These are phyloP conservation scores for Strix aluco DNA, from an alignment of 2,113 vertebrate genomes.

Conservation along the genomic window DNA sequence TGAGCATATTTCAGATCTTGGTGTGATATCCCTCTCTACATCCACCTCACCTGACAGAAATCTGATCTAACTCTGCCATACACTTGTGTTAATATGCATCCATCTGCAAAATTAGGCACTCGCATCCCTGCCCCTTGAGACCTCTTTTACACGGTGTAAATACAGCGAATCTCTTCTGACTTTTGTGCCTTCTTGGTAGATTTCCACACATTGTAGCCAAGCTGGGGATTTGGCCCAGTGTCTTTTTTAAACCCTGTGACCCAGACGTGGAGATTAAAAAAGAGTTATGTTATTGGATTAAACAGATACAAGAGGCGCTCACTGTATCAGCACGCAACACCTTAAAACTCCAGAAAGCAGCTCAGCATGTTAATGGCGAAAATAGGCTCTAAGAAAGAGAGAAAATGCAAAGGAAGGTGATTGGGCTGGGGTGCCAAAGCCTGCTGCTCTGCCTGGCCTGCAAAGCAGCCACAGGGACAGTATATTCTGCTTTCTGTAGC, in stretches of 20 bases:
- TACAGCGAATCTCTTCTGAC: background rate
- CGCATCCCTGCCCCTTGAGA: background rate
- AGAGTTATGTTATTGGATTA: conserved; percentile 67
- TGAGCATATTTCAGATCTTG: background rate
- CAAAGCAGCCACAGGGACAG: background rate
- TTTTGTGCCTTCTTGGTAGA: conserved; percentile 12
- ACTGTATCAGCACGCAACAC: conserved; percentile 28
- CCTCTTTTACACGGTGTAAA: background rate
- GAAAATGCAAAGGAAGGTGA: background rate
- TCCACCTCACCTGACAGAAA: background rate
- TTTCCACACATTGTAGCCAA: conserved; percentile 41
- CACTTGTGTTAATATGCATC: background rate
- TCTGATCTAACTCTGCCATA: background rate
- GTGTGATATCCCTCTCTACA: background rate
- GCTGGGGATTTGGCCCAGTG: conserved; percentile 58
- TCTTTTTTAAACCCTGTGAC: conserved; percentile 70
- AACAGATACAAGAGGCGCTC: conserved; percentile 36
- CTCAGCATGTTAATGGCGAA: background rate
- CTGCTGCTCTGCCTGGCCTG: background rate
- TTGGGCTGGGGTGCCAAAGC: background rate
- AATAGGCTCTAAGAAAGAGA: background rate
- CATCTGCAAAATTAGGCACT: background rate
- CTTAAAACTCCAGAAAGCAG: conserved; percentile 23
- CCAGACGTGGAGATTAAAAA: conserved; percentile 55
- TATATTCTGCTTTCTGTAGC: background rate